Conservation (phyloP, 2,113 vertebrate species). For the Rhadina sibilatrix region DNA sequence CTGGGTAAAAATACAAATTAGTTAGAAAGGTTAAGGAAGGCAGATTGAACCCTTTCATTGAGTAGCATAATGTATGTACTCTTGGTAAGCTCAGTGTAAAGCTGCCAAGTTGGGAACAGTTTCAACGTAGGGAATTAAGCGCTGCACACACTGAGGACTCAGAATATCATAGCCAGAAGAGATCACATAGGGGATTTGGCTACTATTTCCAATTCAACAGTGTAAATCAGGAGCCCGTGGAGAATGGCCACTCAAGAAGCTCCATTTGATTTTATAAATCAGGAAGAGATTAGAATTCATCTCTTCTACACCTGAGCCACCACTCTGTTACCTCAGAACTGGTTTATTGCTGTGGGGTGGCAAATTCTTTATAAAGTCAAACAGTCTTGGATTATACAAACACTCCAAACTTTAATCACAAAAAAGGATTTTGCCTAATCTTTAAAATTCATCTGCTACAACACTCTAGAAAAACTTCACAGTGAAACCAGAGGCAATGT, state of each 20-base stretch:
- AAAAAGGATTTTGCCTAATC: not conserved
- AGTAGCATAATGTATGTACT: not conserved
- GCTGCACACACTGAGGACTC: not conserved
- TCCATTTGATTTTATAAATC: not conserved
- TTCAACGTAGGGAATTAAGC: not conserved
- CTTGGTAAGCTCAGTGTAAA: not conserved
- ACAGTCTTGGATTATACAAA: not conserved
- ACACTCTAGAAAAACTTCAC: not conserved
- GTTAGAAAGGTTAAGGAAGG: not conserved
- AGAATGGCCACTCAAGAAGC: not conserved
- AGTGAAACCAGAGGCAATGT: not conserved
- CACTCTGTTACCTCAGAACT: not conserved
- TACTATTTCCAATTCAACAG: not conserved
- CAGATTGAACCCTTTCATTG: not conserved
- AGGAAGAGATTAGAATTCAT: not conserved
- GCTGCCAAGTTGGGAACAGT: not conserved
- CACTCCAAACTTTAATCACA: not conserved
- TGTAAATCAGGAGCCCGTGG: not conserved
- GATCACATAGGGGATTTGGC: not conserved
- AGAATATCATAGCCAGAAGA: not conserved
- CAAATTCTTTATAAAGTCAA: not conserved
- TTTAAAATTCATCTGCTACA: not conserved
- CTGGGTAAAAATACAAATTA: not conserved
- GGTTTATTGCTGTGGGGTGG: not conserved
- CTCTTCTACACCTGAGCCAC: not conserved